Base-by-base conservation (phyloP, 2,797 vertebrate genomes). In the Chanos chanos region DNA sequence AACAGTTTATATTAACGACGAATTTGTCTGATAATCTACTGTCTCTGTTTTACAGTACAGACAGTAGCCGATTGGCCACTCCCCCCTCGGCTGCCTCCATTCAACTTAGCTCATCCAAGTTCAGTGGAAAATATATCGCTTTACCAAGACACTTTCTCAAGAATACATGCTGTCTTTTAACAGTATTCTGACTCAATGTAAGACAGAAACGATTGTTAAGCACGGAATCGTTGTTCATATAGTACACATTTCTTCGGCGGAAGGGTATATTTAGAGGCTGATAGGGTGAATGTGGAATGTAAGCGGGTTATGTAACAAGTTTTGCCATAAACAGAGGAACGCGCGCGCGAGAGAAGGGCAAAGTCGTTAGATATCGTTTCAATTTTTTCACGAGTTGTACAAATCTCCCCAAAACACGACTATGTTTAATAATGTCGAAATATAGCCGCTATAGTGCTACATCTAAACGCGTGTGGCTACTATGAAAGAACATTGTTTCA, bases 291-390 rank as follows among this genome's bases (percentile, higher is more conserved):
- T 89, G 89, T 91, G 92, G 92, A 93, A 93, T 92, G 92, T 91
- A 87, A 94, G 92, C 89, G 85, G 90, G 90, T 96, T 96, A 95
- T 94, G 93, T 95, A 97, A 96, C 92, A 91, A 88, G 90, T 92
- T 94, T 94, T 92, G 92, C 91, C 90, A 93, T 92, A 93, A 95
- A 93, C 91, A 93, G 85, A 88, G 89, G 85, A 82, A 87, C 75
- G 81, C 73, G 37, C 16, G 52, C 40, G 9, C n/a, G 44, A 16
- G 5, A 37, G 59, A 44, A 33, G 75, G 71, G 65, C n/a, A 72
- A 81, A 83, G 53, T 80, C 79, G 75, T 40, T 56, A 68, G 43
- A 68, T 57, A 80, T 80, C 70, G 64, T 72, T 69, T 64, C 13
- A 51, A 62, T 71, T 70, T 12, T 18, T 3, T 28, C 48, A 48